These are phyloP conservation scores for Hirundo rustica DNA, from an alignment of 2,797 vertebrate genomes.

Conservation along the genomic window DNA sequence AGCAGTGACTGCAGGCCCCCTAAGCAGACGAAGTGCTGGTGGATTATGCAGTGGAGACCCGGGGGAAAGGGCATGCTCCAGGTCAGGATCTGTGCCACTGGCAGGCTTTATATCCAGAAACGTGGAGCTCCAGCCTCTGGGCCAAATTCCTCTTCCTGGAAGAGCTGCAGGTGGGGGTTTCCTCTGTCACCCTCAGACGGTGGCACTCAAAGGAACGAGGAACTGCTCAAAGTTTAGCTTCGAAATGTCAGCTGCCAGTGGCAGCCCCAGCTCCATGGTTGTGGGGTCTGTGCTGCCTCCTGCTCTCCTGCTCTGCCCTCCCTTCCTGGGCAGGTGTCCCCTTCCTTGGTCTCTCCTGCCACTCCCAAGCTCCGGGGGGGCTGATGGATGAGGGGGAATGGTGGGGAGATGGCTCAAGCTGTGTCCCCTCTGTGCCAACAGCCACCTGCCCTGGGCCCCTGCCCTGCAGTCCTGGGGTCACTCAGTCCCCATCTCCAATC, in stretches of 20 bases:
- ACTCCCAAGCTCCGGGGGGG: neutral
- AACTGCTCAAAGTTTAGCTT: neutral
- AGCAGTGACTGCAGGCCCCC: rapidly evolving
- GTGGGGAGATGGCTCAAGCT: neutral
- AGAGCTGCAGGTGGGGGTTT: neutral
- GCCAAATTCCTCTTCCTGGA: neutral
- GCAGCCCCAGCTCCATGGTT: rapidly evolving
- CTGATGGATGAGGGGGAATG: neutral
- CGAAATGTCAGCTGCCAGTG: rapidly evolving
- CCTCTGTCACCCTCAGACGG: neutral
- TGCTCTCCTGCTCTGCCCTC: neutral
- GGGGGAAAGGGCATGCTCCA: neutral
- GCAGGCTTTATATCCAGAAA: neutral
- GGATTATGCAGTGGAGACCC: neutral
- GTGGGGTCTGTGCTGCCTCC: neutral
- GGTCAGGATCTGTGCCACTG: neutral
- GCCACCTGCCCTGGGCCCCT: neutral
- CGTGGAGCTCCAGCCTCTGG: neutral
- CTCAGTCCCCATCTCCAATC: too few species aligned
- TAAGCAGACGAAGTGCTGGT: too few species aligned
- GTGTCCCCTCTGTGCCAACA: neutral
- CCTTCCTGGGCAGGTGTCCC: neutral
- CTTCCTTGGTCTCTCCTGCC: neutral
- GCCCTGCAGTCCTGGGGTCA: neutral
- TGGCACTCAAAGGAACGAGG: neutral